A percentile compares a stretch with the other conserved stretches of the same genome.
Evolutionary conservation across 2,888 invertebrate genomes (phyloP).

Genomic region (Spilosoma lubricipeda): DNA sequence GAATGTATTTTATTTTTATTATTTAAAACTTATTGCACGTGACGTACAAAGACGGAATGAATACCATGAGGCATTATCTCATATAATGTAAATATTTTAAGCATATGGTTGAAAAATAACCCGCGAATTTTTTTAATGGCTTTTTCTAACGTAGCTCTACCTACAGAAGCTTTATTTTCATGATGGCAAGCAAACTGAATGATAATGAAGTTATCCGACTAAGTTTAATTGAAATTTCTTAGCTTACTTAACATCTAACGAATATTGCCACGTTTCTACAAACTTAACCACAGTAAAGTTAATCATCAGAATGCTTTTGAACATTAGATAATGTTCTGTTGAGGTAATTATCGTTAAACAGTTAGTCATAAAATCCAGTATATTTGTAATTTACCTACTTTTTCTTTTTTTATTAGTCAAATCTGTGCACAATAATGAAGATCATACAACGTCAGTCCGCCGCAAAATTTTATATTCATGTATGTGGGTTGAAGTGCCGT

Average conservation of each 20-base stretch:
- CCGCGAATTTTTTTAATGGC: too few species aligned
- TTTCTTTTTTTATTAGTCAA: slow-evolving; percentile 47
- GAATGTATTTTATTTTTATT: too few species aligned
- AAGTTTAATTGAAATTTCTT: neutral
- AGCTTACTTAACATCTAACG: neutral
- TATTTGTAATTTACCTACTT: slow-evolving; percentile 33
- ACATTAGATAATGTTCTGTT: slow-evolving; percentile 25
- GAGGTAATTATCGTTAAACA: slow-evolving; percentile 37
- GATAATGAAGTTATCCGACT: neutral
- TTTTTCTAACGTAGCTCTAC: too few species aligned
- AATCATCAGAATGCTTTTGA: neutral
- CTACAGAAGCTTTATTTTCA: neutral
- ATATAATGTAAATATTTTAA: too few species aligned
- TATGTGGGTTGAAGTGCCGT: slow-evolving; percentile 83
- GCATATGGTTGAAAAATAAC: neutral
- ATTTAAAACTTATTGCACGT: too few species aligned
- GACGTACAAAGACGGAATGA: too few species aligned
- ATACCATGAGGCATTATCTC: too few species aligned
- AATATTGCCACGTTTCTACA: neutral
- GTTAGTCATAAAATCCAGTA: slow-evolving; percentile 37
- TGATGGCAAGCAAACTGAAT: neutral
- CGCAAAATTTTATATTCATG: slow-evolving; percentile 75
- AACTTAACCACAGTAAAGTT: neutral
- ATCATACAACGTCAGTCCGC: slow-evolving; percentile 70
- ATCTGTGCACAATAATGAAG: slow-evolving; percentile 57